Base-by-base conservation (phyloP, 2,797 vertebrate genomes). In the Clamator glandarius region DNA sequence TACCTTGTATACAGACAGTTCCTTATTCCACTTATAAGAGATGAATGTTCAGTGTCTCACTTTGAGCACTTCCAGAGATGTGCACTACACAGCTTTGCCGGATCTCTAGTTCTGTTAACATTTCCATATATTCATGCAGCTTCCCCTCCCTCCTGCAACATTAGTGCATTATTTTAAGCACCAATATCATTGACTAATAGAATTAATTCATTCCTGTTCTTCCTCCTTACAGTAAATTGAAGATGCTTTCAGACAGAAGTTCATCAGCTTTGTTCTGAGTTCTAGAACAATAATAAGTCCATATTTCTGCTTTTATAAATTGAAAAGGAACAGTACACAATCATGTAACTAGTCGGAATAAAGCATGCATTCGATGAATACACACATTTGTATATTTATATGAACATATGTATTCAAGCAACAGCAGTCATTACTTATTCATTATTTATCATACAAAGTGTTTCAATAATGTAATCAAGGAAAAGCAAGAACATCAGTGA, bases 391-490 rank as follows among this genome's bases (percentile, higher is more conserved):
- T 72, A 36, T 50, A 75, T 83, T 89, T 85, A 77, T 72, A 68
- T 4, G 55, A 94, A 85, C 24, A 24, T 73, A 91, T 11, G 70
- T 52, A 92, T 91, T 91, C 90, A 91, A 33, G 73, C 63, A 91
- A 63, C 29, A 93, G 83, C 59, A 91, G 66, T 89, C 84, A 73
- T 81, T 92, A 86, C 76, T 88, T 96, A 91, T 91, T 93, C 89
- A 91, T 92, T 95, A 90, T 92, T 93, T 95, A 92, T 77, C 64
- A 76, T 11, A 87, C 25, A 67, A 82, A 90, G 85, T 68, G 59
- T 69, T 88, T 95, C 82, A 95, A 82, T 94, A 93, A 94, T 87
- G 73, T 85, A 96, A 94, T 90, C 87, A 93, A 86, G 79, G 19
- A 69, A 59, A 62, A 93, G 85, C 33, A 84, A 78, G 82, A 93